Base-by-base conservation (phyloP, 2,888 invertebrate genomes). In the Syritta pipiens region DNA sequence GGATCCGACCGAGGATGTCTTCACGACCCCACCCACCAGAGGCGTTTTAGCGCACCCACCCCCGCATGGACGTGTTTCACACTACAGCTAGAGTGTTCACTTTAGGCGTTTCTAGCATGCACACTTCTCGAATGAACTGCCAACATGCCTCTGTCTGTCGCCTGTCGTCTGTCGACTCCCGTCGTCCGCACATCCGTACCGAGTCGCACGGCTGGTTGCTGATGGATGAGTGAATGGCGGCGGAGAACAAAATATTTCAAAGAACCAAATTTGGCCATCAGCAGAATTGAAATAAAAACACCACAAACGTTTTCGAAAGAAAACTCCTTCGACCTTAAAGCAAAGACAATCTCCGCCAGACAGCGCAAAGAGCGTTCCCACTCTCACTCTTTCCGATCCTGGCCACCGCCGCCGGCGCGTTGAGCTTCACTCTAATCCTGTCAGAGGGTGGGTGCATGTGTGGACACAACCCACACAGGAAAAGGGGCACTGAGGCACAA, bases 141-240 rank as follows among this genome's bases (percentile, higher is more conserved):
- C n/a, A n/a, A 55, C 37, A 37, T 7, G 9, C 20, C 26, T 28
- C 28, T 44, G 37, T 62, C 49, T 28, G 49, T 68, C n/a, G n/a
- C n/a, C 42, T 48, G 28, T 55, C 32, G 53, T 62, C 55, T 20
- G 40, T 26, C 48, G 49, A 69, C n/a, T n/a, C n/a, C n/a, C n/a
- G n/a, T n/a, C n/a, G n/a, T n/a, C n/a, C n/a, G 62, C 44, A 37
- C 17, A 9, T 49, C 32, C 57, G 49, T 60, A 63, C 40, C 51
- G 63, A 63, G 67, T 59, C 55, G 62, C 49, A 57, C 49, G 62
- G 57, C n/a, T 51, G 76, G 49, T n/a, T n/a, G n/a, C n/a, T n/a
- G n/a, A 57, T 69, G 62, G 62, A 24, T 69, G 75, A 75, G 62
- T 69, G 75, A 75, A 69, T 69, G 55, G 62, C 49, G 69, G 62